Conservation (phyloP, 2,113 vertebrate species). For the Sisor rabdophorus region DNA sequence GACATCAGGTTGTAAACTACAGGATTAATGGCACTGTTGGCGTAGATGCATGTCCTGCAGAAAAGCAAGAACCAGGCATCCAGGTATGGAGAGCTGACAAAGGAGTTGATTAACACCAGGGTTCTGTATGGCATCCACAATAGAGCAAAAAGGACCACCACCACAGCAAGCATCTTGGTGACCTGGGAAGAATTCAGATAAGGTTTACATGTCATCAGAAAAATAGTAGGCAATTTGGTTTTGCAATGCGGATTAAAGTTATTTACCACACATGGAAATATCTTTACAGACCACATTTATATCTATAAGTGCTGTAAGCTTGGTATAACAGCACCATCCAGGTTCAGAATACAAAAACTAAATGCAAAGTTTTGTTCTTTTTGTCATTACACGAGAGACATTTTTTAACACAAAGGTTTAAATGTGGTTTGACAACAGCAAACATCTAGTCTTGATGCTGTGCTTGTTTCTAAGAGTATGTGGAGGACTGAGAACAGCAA, state of each 20-base stretch:
- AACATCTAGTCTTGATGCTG: background rate
- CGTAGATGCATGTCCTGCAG: conserved; percentile 71
- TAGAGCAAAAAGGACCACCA: conserved; percentile 69
- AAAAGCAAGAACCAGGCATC: conserved; percentile 76
- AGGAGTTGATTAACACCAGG: conserved; percentile 75
- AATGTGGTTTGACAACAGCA: background rate
- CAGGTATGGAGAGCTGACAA: conserved; percentile 67
- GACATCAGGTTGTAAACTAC: conserved; percentile 78
- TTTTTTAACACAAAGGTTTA: conserved; percentile 7
- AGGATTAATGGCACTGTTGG: conserved; percentile 78
- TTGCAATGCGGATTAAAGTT: background rate
- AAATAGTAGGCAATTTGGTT: background rate
- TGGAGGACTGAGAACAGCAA: background rate
- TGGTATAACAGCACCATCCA: conserved; percentile 19
- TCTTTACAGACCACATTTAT: background rate
- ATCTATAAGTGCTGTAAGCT: conserved; percentile 8
- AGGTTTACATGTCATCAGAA: too few species aligned
- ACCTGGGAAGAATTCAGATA: conserved; percentile 56
- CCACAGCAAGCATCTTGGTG: conserved; percentile 75
- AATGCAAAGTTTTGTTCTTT: conserved; percentile 8
- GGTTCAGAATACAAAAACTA: background rate
- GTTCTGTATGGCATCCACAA: conserved; percentile 79
- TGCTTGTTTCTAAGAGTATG: background rate
- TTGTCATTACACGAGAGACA: background rate
- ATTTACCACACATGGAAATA: background rate